A percentile compares a stretch with the other conserved stretches of the same genome.
Evolutionary conservation across 1,140 invertebrate species (phyloP).

Genomic region (Drosophila malerkotliana): DNA sequence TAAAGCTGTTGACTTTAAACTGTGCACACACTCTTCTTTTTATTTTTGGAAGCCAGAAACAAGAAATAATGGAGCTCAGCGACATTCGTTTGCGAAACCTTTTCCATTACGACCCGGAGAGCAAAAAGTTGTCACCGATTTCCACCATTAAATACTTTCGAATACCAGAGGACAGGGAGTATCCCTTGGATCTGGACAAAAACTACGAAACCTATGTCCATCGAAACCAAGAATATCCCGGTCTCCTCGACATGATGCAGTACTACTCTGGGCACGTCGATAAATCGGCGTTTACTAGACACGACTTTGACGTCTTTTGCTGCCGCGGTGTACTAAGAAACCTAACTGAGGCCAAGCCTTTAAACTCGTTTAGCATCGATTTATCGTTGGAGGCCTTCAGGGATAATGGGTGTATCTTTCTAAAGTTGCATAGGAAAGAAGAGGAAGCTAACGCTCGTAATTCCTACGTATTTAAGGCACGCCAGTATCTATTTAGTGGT

Average conservation of each 20-base stretch:
- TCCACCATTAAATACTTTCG: constrained; percentile 5
- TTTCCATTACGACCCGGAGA: background rate
- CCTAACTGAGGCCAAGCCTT: background rate
- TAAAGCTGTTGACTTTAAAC: too few species aligned
- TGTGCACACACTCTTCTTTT: too few species aligned
- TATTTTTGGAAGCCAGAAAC: too few species aligned
- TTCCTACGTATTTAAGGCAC: constrained; percentile 18
- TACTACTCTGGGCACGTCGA: background rate
- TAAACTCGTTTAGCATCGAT: too few species aligned
- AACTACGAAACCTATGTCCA: background rate
- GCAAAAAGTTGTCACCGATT: background rate
- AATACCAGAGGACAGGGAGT: background rate
- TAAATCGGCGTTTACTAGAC: background rate
- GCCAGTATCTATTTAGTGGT: constrained; percentile 26
- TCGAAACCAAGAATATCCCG: background rate
- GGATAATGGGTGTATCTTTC: constrained; percentile 23
- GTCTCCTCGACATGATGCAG: background rate
- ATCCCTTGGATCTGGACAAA: constrained; percentile 1
- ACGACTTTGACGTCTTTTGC: background rate
- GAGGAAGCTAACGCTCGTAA: accelerated
- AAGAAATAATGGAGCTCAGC: constrained; percentile 4
- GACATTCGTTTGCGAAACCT: constrained; percentile 5
- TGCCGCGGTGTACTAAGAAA: background rate
- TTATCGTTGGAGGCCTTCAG: constrained; percentile 3
- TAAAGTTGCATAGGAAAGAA: accelerated